These are phyloP conservation scores for Cavia aperea DNA, from an alignment of 2,113 vertebrate species.

Conservation along the genomic window DNA sequence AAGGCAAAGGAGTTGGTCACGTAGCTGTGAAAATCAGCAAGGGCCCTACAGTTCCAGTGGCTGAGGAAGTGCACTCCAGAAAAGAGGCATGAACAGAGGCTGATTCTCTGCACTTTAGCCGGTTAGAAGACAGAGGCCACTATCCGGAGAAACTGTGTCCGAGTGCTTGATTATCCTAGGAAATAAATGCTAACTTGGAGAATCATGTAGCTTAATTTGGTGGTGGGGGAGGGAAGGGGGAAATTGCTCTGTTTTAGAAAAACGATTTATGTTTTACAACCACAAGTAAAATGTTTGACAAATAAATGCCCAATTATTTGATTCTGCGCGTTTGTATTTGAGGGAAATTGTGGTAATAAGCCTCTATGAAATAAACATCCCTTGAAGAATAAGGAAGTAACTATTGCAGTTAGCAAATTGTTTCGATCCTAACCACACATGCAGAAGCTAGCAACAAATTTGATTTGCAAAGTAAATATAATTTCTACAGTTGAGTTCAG, in stretches of 20 bases:
- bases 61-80: not conserved
- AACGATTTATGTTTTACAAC: conserved; percentile 13
- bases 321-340: conserved; percentile 36
- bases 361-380: conserved; percentile 41
- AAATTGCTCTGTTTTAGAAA: not conserved
- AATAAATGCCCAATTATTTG: conserved; percentile 33
- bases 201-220: not conserved
- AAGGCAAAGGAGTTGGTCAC: not conserved
- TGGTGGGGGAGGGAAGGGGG: not conserved
- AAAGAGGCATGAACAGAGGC: not conserved
- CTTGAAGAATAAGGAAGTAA: conserved; percentile 63
- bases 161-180: not conserved
- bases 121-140: not conserved
- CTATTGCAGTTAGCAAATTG: conserved; percentile 35
- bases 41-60: not conserved
- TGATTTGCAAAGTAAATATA: conserved; percentile 62
- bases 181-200: not conserved
- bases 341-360: conserved; percentile 33
- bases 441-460: conserved; percentile 51
- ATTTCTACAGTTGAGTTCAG: conserved; percentile 53
- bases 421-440: conserved; percentile 59
- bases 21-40: not conserved
- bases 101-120: not conserved
- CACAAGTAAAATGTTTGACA: conserved; percentile 32
- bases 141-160: not conserved